These are phyloP conservation scores for Phrynocephalus vlangalii DNA, from an alignment of 2,797 vertebrate genomes.

Conservation along the genomic window DNA sequence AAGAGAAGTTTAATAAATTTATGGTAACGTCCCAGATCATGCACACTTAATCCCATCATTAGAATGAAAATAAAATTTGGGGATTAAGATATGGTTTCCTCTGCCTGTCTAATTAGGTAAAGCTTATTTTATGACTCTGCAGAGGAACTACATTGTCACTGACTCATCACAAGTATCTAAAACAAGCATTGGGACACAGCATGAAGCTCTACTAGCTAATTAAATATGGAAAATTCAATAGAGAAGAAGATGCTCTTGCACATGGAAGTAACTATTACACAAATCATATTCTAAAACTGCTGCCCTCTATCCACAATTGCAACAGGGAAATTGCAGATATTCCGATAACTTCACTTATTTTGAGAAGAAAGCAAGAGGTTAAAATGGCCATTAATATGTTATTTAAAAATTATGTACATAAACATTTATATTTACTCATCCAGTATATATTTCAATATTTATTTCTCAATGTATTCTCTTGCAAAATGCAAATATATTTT, in stretches of 20 bases:
- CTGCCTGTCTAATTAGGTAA: constrained; percentile 12
- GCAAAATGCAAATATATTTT: background rate
- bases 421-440: background rate
- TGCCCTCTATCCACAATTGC: background rate
- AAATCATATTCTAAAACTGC: constrained; percentile 6
- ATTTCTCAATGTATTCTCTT: background rate
- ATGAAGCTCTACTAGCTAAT: constrained; percentile 10
- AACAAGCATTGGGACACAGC: constrained; percentile 24
- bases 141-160: constrained; percentile 14
- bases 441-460: background rate
- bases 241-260: background rate
- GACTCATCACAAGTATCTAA: constrained; percentile 28
- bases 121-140: constrained; percentile 18
- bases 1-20: background rate
- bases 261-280: constrained; percentile 16
- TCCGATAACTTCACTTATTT: constrained; percentile 22
- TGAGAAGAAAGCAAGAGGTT: background rate
- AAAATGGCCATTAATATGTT: constrained; percentile 9
- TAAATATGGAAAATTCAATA: background rate
- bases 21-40: background rate
- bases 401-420: background rate
- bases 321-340: constrained; percentile 29
- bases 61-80: constrained; percentile 13
- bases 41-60: constrained; percentile 9
- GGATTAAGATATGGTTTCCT: background rate